Evolutionary conservation across 2,113 vertebrate species (phyloP).

Genomic region (Chelonoidis abingdonii): DNA sequence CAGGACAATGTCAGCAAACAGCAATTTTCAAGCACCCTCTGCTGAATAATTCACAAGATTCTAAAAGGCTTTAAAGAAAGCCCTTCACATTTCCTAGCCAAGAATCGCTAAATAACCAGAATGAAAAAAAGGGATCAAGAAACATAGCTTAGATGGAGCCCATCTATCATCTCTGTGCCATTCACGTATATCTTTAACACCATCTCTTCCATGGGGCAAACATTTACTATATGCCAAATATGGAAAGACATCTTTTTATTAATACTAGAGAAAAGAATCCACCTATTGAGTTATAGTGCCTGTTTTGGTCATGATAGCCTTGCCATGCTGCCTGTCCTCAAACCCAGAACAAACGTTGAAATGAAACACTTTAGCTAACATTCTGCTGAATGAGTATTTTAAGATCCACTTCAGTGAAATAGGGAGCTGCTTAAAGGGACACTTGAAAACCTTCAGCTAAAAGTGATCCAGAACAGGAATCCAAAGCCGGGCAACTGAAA

Average conservation of each 20-base stretch:
- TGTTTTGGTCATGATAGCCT: rapidly evolving
- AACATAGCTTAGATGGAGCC: neutral
- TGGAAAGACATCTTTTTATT: too few species aligned
- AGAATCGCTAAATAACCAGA: neutral
- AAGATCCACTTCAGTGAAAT: neutral
- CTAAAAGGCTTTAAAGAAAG: neutral
- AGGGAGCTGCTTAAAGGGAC: neutral
- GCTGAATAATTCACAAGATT: neutral
- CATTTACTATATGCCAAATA: rapidly evolving
- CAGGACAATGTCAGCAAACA: neutral
- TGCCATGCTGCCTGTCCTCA: neutral
- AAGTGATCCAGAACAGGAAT: neutral
- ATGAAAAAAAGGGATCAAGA: neutral
- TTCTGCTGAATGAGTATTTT: neutral
- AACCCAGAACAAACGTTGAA: rapidly evolving
- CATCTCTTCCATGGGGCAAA: neutral
- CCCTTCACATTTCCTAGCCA: neutral
- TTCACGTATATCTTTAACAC: neutral
- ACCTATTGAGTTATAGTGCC: rapidly evolving
- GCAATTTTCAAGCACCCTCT: neutral
- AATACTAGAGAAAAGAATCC: neutral
- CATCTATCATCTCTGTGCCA: neutral
- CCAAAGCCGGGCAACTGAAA: neutral
- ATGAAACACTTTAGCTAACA: neutral
- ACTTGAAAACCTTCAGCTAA: too few species aligned